Evolutionary conservation across 2,888 invertebrate genomes (phyloP).

Genomic region (Leuctra nigra): DNA sequence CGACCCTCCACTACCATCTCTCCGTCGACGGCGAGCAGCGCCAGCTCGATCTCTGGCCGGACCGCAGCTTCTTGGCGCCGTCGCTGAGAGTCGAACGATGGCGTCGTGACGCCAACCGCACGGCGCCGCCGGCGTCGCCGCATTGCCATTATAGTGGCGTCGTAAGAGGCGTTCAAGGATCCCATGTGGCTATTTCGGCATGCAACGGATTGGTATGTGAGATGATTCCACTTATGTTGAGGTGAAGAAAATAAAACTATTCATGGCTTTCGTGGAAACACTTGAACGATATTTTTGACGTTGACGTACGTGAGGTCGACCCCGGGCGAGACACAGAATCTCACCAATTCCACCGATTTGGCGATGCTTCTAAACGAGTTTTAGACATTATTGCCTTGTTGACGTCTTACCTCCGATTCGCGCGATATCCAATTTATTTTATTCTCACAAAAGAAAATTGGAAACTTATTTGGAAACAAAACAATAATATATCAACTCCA

Average conservation of each 20-base stretch:
- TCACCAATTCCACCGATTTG: too few relatives aligned
- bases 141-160: slow-evolving; percentile 63
- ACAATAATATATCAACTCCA: too few relatives aligned
- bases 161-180: slow-evolving; percentile 60
- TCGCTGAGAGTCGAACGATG: slow-evolving; percentile 66
- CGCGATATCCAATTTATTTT: too few relatives aligned
- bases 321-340: too few relatives aligned
- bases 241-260: background rate
- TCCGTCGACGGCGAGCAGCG: slow-evolving; percentile 39
- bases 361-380: too few relatives aligned
- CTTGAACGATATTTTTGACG: too few relatives aligned
- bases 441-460: too few relatives aligned
- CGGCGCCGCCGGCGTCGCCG: slow-evolving; percentile 31
- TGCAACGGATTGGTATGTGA: slow-evolving; percentile 76
- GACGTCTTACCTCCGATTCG: too few relatives aligned
- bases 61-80: slow-evolving; percentile 60
- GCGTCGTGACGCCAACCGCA: slow-evolving; percentile 35
- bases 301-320: too few relatives aligned
- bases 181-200: slow-evolving; percentile 69
- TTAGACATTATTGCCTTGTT: too few relatives aligned
- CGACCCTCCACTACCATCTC: slow-evolving; percentile 46
- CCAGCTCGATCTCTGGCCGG: slow-evolving; percentile 46
- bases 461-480: too few relatives aligned
- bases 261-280: too few relatives aligned
- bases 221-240: background rate